Evolutionary conservation across 2,888 invertebrate species (phyloP).

Genomic region (Thyatira batis): DNA sequence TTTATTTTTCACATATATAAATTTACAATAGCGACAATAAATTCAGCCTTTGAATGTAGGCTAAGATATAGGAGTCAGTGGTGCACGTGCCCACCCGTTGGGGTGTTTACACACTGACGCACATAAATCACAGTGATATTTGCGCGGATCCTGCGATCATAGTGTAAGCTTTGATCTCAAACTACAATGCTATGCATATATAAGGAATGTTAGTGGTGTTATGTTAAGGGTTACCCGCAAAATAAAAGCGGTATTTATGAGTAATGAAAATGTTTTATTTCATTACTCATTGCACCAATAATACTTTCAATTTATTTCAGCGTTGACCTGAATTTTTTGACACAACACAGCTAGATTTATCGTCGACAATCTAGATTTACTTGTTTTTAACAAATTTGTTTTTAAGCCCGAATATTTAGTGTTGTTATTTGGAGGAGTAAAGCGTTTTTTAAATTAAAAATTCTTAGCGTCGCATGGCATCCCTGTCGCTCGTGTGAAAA

Average conservation of each 20-base stretch:
- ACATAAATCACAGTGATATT: conserved; percentile 35
- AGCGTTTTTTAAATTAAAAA: neutral
- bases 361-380: no score
- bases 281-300: no score
- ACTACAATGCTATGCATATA: conserved; percentile 13
- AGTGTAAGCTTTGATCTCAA: conserved; percentile 34
- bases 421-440: no score
- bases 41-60: conserved; percentile 19
- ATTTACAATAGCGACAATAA: conserved; percentile 17
- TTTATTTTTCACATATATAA: conserved; percentile 17
- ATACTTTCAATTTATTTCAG: no score
- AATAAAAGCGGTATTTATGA: neutral
- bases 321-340: no score
- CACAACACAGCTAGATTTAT: no score
- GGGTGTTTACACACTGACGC: conserved; percentile 30
- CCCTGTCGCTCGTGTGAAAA: neutral
- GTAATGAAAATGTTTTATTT: no score
- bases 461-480: neutral
- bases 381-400: no score
- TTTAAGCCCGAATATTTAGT: no score
- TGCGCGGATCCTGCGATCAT: conserved; percentile 24
- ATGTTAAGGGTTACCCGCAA: neutral
- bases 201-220: neutral
- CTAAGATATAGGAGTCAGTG: conserved; percentile 20
- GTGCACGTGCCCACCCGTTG: conserved; percentile 19